Percentiles rank a stretch among this genome's conserved stretches.
phyloP scores from a whole-genome alignment of 2,797 vertebrate genomes.

The Salarias fasciatus region DNA sequence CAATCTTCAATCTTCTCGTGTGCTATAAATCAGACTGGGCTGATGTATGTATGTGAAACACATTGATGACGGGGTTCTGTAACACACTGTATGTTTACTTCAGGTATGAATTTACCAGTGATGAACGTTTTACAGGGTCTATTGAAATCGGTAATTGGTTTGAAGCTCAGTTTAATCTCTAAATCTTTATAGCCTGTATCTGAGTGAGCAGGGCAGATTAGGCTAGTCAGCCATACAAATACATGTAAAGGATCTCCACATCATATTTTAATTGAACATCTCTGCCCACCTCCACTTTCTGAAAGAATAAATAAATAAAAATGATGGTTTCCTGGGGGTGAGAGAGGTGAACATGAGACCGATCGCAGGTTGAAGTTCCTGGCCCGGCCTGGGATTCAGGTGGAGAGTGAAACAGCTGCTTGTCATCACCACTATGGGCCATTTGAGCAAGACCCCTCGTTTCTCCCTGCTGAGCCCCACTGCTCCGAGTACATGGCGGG shows the following conservation, averaged over 20 bases:
- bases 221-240: constrained; percentile 26
- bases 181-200: constrained; percentile 45
- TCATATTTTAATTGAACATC: constrained; percentile 40
- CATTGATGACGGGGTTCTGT: constrained; percentile 4
- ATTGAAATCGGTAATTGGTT: constrained; percentile 39
- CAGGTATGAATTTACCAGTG: not conserved
- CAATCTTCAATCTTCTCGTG: constrained; percentile 24
- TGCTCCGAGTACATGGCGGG: too few species aligned
- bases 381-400: too few species aligned
- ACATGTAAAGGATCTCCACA: constrained; percentile 35
- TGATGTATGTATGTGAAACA: constrained; percentile 22
- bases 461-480: too few species aligned
- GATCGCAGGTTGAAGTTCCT: too few species aligned
- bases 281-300: constrained; percentile 10
- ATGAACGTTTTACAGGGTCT: not conserved
- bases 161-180: constrained; percentile 45
- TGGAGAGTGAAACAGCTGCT: too few species aligned
- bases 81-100: constrained; percentile 14
- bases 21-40: constrained; percentile 30
- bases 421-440: too few species aligned
- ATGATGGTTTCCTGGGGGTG: too few species aligned
- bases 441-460: too few species aligned
- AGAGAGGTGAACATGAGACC: too few species aligned
- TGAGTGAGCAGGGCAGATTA: constrained; percentile 39
- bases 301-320: too few species aligned